Evolutionary conservation across 30 jellyfish, hydroid and myxozoan genomes (phyloP).

Genomic region (Nemopilema nomurai): DNA sequence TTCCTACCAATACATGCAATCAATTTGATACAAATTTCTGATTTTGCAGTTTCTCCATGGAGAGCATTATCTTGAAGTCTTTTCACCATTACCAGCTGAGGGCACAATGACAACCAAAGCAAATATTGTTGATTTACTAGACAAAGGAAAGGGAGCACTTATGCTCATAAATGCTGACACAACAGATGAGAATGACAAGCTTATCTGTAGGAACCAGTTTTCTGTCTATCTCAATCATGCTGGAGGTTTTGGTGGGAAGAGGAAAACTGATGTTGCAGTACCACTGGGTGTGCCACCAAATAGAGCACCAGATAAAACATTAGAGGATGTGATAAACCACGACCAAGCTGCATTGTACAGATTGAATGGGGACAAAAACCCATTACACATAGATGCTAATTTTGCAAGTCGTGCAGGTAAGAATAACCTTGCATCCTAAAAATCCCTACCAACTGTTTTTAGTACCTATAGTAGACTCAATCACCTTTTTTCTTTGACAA

Average conservation of each 20-base stretch:
- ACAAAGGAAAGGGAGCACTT: conserved; percentile 82
- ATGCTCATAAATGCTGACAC: conserved; percentile 72
- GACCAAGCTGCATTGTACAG: conserved; percentile 95
- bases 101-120: conserved; percentile 52
- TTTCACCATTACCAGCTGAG: conserved; percentile 76
- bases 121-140: conserved; percentile 67
- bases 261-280: conserved; percentile 31
- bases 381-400: conserved; percentile 87
- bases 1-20: background rate
- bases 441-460: no score
- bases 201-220: conserved; percentile 73
- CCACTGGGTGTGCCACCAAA: conserved; percentile 66
- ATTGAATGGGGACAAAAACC: conserved; percentile 85
- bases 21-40: background rate
- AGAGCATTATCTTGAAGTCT: conserved; percentile 79
- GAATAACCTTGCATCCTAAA: no score
- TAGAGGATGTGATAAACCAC: conserved; percentile 66
- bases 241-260: conserved; percentile 84
- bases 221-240: conserved; percentile 54
- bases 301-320: conserved; percentile 68
- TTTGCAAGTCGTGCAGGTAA: conserved; percentile 80
- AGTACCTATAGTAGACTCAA: no score
- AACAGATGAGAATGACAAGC: conserved; percentile 51
- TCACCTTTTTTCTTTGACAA: no score
- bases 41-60: conserved; percentile 88